These are phyloP conservation scores for Anarhynchus alexandrinus DNA, from an alignment of 2,113 vertebrate species.

Conservation along the genomic window DNA sequence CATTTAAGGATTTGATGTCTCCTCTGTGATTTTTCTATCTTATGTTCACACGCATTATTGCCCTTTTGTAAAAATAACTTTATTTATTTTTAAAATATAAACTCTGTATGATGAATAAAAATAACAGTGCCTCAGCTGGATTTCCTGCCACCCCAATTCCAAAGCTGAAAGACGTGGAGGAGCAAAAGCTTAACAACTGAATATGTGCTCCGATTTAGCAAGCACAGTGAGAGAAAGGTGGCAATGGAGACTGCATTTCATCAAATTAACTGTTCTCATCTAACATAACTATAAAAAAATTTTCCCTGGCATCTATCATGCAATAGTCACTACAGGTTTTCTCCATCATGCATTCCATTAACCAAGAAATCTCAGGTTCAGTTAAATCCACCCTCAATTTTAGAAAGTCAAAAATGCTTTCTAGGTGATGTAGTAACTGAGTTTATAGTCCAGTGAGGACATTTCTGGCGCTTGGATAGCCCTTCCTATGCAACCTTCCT, in stretches of 20 bases:
- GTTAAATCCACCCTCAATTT: not conserved
- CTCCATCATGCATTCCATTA: not conserved
- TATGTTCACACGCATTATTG: constrained; percentile 55
- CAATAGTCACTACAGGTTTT: not conserved
- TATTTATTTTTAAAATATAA: constrained; percentile 58
- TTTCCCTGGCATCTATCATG: constrained; percentile 35
- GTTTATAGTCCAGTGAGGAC: not conserved
- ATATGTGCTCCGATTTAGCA: constrained; percentile 30
- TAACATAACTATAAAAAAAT: constrained; percentile 5
- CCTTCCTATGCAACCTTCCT: not conserved
- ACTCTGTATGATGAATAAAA: constrained; percentile 15
- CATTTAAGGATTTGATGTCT: constrained; percentile 39
- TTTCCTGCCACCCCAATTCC: not conserved
- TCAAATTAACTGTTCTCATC: constrained; percentile 3
- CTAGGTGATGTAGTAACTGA: not conserved
- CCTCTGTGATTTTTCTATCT: constrained; percentile 42
- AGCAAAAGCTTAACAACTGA: constrained; percentile 21
- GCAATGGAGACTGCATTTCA: constrained; percentile 17
- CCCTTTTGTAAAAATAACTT: constrained; percentile 58
- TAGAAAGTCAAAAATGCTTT: not conserved
- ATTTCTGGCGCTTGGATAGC: not conserved
- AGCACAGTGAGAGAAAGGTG: not conserved
- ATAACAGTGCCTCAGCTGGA: constrained; percentile 9
- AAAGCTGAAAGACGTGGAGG: not conserved
- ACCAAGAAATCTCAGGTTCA: not conserved